phyloP scores from a whole-genome alignment of 2,797 vertebrate genomes.

The Phataginus tricuspis region DNA sequence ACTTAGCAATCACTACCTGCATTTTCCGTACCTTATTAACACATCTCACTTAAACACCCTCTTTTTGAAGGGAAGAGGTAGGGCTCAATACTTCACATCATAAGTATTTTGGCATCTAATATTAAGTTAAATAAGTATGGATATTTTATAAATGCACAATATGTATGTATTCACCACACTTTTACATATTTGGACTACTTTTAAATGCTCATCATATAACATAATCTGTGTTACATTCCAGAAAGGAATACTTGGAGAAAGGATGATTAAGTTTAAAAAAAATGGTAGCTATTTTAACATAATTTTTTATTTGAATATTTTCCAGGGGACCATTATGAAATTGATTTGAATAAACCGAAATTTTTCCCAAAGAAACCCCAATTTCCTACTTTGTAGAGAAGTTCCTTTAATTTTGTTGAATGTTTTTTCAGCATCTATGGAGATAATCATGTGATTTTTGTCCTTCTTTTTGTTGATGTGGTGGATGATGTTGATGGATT shows the following conservation, averaged over 20 bases:
- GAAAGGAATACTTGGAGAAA: conserved; percentile 15
- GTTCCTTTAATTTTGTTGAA: too few species aligned
- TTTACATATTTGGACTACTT: not conserved
- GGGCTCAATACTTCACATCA: not conserved
- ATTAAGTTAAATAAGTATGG: not conserved
- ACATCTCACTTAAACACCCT: not conserved
- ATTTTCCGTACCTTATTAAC: not conserved
- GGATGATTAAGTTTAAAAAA: conserved; percentile 12
- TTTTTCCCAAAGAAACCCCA: not conserved
- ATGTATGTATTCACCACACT: not conserved
- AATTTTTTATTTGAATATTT: conserved; percentile 18
- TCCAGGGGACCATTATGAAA: not conserved
- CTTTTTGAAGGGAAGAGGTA: not conserved
- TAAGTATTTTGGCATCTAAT: not conserved
- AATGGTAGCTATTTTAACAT: not conserved
- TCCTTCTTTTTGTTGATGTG: too few species aligned
- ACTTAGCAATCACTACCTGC: not conserved
- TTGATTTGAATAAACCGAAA: conserved; percentile 43
- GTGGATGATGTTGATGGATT: too few species aligned
- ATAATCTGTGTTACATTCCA: not conserved
- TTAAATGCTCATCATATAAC: not conserved
- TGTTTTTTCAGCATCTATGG: too few species aligned
- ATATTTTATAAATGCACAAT: not conserved
- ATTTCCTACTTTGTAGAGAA: not conserved
- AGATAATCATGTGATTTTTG: too few species aligned